phyloP scores from a whole-genome alignment of 2,113 vertebrate species.

The Calyptomena viridis region DNA sequence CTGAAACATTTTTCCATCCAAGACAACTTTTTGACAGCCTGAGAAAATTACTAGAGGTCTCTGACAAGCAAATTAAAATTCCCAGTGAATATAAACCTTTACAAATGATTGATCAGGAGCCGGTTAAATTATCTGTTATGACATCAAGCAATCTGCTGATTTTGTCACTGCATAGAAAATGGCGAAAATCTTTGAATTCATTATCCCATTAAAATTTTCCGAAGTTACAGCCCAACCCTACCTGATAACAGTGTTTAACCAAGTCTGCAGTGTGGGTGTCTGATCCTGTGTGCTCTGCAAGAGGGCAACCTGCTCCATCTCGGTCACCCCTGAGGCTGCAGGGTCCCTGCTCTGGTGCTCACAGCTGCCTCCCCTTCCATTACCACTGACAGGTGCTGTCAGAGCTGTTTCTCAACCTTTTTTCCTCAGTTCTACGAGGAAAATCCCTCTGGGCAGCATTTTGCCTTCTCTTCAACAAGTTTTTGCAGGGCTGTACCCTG shows the following conservation, averaged over 20 bases:
- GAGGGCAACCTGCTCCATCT: not conserved
- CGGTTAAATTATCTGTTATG: not conserved
- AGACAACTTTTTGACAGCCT: not conserved
- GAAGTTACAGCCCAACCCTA: not conserved
- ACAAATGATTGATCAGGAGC: not conserved
- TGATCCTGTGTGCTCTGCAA: fast-evolving
- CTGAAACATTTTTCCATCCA: not conserved
- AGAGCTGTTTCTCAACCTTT: not conserved
- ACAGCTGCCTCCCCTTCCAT: not conserved
- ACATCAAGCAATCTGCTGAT: not conserved
- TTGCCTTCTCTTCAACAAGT: fast-evolving
- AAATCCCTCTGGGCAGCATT: fast-evolving
- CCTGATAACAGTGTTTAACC: not conserved
- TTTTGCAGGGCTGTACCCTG: not conserved
- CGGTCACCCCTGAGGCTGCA: fast-evolving
- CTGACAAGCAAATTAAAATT: not conserved
- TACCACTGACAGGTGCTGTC: not conserved
- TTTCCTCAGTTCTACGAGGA: not conserved
- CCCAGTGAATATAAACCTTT: not conserved
- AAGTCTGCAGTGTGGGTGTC: fast-evolving
- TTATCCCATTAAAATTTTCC: not conserved
- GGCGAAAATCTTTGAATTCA: not conserved
- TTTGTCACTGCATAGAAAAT: not conserved
- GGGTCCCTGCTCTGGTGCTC: not conserved
- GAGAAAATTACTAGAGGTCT: not conserved